Base-by-base conservation (phyloP, 1,140 invertebrate genomes). In the Drosophila littoralis region DNA sequence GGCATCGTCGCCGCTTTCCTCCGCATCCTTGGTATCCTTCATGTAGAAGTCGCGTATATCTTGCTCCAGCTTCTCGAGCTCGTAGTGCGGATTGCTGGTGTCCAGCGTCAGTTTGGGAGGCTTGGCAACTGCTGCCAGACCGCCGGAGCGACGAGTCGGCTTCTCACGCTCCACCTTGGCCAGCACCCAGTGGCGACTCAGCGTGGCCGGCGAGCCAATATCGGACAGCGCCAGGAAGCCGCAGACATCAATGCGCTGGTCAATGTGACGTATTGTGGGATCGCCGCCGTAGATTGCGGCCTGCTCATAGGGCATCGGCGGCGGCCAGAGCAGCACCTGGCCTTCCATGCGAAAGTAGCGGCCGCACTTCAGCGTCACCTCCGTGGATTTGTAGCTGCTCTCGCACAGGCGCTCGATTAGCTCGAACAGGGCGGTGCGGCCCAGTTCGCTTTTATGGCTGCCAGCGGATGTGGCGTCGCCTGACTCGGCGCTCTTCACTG, bases 131-230 rank as follows among this genome's bases (percentile, higher is more conserved):
- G 57, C 12, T 0, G 50, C n/a, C 40, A 67, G 2, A 0, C 68
- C 65, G 9, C 76, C 73, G 0, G 90, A 86, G 6, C 91, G 58
- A 13, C 90, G 72, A 52, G 63, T 77, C 1, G 74, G 64, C 46
- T 92, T 92, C 33, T 92, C 91, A 0, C 80, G 74, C 28, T 92
- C 91, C n/a, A 92, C 75, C 75, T 94, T 94, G 1, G 98, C 97
- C 66, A 99, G 93, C 8, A 99, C 94, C 50, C 99, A 93, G 93
- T 99, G 98, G 32, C 97, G 94, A 50, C 97, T 98, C 64, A 98
- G 93, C 5, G 97, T 96, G 77, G 97, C 97, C n/a, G 98, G 98
- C 77, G 97, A 98, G n/a, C 97, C 97, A 32, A 98, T 94, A 92
- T 98, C 97, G 1, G 94, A 94, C 1, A 97, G 94, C n/a, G 96